phyloP scores from a whole-genome alignment of 2,888 invertebrate species.

The Acanthoscelides obtectus region DNA sequence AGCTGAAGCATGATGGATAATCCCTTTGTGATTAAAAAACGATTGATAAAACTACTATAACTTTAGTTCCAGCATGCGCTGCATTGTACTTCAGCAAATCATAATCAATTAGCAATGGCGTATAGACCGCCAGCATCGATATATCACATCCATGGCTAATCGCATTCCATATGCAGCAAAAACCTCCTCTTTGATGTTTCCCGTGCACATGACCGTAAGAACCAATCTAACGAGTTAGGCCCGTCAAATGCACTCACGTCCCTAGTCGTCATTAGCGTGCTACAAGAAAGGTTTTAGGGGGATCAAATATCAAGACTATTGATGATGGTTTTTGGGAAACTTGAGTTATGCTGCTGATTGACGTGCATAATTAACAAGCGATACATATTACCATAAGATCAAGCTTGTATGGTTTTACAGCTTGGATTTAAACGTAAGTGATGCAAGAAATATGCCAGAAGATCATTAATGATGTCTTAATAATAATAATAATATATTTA shows the following conservation, averaged over 20 bases:
- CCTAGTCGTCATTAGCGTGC: background rate
- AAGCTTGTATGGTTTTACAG: too few relatives aligned
- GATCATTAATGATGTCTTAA: too few relatives aligned
- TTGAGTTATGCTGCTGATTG: too few relatives aligned
- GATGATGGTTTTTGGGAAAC: background rate
- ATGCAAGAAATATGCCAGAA: too few relatives aligned
- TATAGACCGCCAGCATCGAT: background rate
- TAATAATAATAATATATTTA: too few relatives aligned
- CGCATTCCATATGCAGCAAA: background rate
- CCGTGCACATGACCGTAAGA: background rate
- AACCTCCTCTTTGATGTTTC: background rate
- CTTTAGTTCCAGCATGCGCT: too few relatives aligned
- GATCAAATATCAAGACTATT: background rate
- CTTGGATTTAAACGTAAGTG: too few relatives aligned
- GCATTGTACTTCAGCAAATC: background rate
- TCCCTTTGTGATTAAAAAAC: too few relatives aligned
- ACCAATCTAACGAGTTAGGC: background rate
- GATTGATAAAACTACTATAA: too few relatives aligned
- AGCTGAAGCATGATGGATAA: too few relatives aligned
- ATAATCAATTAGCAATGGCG: background rate
- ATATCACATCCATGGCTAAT: background rate
- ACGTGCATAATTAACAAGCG: too few relatives aligned
- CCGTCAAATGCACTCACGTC: background rate
- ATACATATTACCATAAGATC: too few relatives aligned
- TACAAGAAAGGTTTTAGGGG: background rate